phyloP scores from a whole-genome alignment of 2,888 invertebrate species.

The Lycaena phlaeas region DNA sequence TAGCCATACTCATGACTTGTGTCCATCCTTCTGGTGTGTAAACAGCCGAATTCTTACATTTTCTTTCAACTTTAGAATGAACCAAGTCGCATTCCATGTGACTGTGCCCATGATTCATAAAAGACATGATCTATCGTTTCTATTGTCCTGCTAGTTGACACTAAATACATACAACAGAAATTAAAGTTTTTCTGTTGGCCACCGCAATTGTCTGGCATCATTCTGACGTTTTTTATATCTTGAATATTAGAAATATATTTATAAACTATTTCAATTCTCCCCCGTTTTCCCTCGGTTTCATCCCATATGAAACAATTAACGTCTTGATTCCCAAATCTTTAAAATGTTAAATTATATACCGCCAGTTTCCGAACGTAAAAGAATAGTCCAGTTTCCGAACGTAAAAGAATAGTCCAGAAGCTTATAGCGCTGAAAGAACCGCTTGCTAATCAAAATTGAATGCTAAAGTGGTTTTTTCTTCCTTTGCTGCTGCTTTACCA shows the following conservation, averaged over 20 bases:
- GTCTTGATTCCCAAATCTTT: too few species aligned
- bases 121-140: constrained; percentile 4
- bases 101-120: neutral
- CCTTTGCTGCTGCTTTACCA: too few species aligned
- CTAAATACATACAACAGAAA: neutral
- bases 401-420: too few species aligned
- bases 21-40: neutral
- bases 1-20: neutral
- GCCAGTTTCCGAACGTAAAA: too few species aligned
- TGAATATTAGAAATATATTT: constrained; percentile 3
- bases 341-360: too few species aligned
- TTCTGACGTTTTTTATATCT: constrained; percentile 1
- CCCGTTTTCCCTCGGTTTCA: too few species aligned
- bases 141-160: neutral
- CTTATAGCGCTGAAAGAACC: too few species aligned
- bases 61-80: constrained; percentile 1
- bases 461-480: too few species aligned
- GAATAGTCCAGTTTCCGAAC: too few species aligned
- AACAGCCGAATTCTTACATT: constrained; percentile 4
- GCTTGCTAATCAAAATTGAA: too few species aligned
- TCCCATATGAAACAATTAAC: too few species aligned
- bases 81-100: constrained; percentile 2
- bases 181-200: constrained; percentile 2
- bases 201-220: constrained; percentile 4
- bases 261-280: neutral